A percentile compares a stretch with the other conserved stretches of the same genome.
These are phyloP conservation scores for Telmatherina bonti DNA, from an alignment of 2,797 vertebrate species.

Conservation along the genomic window DNA sequence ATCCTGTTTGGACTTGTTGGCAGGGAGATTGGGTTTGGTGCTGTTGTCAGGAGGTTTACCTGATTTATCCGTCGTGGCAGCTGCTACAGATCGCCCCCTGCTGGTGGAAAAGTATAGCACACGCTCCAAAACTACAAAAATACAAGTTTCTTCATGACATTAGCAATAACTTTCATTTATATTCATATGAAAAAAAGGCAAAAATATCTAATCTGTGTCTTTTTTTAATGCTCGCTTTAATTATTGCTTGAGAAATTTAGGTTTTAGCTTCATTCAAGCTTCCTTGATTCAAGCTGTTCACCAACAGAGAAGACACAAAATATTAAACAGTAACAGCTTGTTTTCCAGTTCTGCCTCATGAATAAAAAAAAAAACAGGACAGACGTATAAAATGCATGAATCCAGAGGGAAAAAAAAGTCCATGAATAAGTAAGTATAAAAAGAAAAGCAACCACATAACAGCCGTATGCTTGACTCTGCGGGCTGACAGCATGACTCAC, in stretches of 20 bases:
- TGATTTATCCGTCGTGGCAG: constrained; percentile 32
- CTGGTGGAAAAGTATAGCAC: constrained; percentile 50
- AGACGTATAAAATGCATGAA: constrained; percentile 2
- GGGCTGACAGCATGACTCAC: constrained; percentile 49
- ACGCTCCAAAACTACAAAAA: background rate
- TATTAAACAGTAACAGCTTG: background rate
- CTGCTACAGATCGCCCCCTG: constrained; percentile 73
- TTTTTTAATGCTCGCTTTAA: background rate
- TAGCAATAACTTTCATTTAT: background rate
- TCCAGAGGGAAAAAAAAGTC: constrained; percentile 20
- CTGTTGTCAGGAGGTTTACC: constrained; percentile 5
- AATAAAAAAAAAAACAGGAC: constrained; percentile 1
- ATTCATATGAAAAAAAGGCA: background rate
- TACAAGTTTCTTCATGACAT: background rate
- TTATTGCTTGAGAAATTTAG: background rate
- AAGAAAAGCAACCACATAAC: constrained; percentile 9
- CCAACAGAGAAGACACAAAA: background rate
- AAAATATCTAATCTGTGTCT: too few species aligned
- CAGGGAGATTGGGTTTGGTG: constrained; percentile 22
- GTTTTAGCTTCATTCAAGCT: background rate
- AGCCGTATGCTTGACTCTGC: background rate
- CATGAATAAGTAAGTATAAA: constrained; percentile 27
- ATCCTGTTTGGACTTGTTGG: constrained; percentile 42
- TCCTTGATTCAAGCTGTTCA: background rate
- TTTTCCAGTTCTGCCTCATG: constrained; percentile 11